Conservation (phyloP, 2,113 vertebrate genomes). For the Lates calcarifer region DNA sequence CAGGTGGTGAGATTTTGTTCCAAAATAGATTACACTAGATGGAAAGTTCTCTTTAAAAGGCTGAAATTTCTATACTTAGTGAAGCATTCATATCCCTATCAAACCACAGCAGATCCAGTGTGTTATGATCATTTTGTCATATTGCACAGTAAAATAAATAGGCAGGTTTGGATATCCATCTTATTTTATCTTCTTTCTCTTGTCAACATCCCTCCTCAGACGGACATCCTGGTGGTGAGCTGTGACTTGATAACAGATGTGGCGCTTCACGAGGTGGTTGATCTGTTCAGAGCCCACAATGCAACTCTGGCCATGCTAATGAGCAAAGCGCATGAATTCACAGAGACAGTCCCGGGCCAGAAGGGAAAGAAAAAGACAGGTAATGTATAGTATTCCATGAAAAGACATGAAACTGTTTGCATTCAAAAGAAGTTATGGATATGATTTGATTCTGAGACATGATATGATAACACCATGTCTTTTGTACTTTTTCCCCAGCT, state of each 20-base stretch:
- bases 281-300: conserved; percentile 95
- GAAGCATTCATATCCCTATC: neutral
- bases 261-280: conserved; percentile 96
- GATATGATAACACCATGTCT: conserved; percentile 22
- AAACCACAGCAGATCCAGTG: neutral
- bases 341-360: conserved; percentile 93
- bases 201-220: conserved; percentile 81
- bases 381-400: conserved; percentile 69
- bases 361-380: conserved; percentile 96
- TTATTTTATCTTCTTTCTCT: conserved; percentile 8
- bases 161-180: neutral
- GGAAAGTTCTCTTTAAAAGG: conserved; percentile 7
- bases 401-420: neutral
- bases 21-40: neutral
- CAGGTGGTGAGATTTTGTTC: conserved; percentile 17
- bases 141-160: neutral
- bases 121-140: neutral
- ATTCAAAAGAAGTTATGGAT: neutral
- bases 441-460: neutral
- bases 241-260: conserved; percentile 97
- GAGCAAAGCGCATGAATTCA: conserved; percentile 92
- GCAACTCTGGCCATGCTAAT: conserved; percentile 96
- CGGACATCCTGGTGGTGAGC: conserved; percentile 94
- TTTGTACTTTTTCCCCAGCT: conserved; percentile 81
- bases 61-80: neutral